Base-by-base conservation (phyloP, 2,888 invertebrate species). In the Leptarthrus brevirostris region DNA sequence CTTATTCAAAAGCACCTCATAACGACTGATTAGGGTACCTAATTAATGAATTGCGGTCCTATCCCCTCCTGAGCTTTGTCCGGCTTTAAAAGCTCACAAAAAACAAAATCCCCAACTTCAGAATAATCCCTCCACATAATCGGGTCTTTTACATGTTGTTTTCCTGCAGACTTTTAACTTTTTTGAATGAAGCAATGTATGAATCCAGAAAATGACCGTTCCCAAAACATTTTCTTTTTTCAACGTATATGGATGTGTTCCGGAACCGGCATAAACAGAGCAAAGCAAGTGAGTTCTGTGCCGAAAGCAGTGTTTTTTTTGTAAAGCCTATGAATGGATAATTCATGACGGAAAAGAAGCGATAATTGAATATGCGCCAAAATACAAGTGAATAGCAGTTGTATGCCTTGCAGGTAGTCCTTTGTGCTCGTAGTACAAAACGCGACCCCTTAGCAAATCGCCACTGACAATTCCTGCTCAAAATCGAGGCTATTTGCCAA, bases 1-100 rank as follows among this genome's bases (percentile, higher is more conserved):
- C 24, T 44, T 44, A 64, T 16, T 22, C 44, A 44, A 64, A 64
- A 64, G 47, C 26, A 14, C 22, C 14, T 64, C 22, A 64, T 64
- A 22, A 40, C 40, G 44, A 64, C 44, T 64, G 44, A 64, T 64
- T 64, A 64, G 64, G 26, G 47, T 64, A 14, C 47, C 64, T 44
- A 64, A 64, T 64, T 64, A 64, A 64, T 64, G 34, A 47, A 64
- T 64, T 64, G 24, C 64, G 20, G 64, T 36, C n/a, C 20, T 44
- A 47, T 64, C 64, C 4, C 6, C 18, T 49, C 18, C 18, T n/a
- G 4, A 16, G 18, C n/a, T 14, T 47, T 44, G 24, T 24, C 18
- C 26, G 44, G 24, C 6, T 44, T 64, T 14, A 22, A 64, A 47
- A 24, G 12, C 64, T 16, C 14, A 44, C 44, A 47, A 64, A n/a